Evolutionary conservation across 2,888 invertebrate species (phyloP), one percentile per base, ranked within the genome.

Genomic region (Cyclophora punctaria): DNA sequence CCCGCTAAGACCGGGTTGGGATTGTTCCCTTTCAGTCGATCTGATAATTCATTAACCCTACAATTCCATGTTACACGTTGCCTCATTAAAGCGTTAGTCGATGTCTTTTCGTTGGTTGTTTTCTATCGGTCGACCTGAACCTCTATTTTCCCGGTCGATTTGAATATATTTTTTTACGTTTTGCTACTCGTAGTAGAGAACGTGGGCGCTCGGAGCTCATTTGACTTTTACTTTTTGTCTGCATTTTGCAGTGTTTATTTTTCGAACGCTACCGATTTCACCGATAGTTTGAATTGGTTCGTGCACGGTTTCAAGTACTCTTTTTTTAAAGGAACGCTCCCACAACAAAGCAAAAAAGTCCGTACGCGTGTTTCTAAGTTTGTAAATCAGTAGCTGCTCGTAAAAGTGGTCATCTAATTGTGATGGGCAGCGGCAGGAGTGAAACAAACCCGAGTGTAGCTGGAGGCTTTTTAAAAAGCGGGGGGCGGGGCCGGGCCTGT

Each of bases 281-380:
- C 79, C 75, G 81, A 78, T 69, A 71, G 75, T 75, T 72, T 67
- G 71, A 69, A 67, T 78, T 66, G 76, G 73, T 75, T 75, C 73
- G 77, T 73, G 69, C 69, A 63, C 67, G 65, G 76, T 78, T 76
- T 74, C 34, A 44, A 44, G 67, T 73, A 76, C 69, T 68, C 58
- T 65, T 54, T 37, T 37, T 37, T 37, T 5, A 37, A 37, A 5
- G 52, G 52, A 49, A 51, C 56, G 56, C 44, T 53, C 20, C 20
- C 60, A 60, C 56, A 53, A 52, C 7, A 47, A 53, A 48, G 54
- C 53, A 56, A 53, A 48, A 50, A 48, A 53, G 54, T 55, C 56
- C 48, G 46, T 50, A 46, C 53, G 51, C 56, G 57, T 59, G 57
- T 51, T 50, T 48, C 44, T 47, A 49, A 37, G 49, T 52, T 60